Base-by-base conservation (phyloP, 1,140 invertebrate species). In the Anagrus nilaparvatae region DNA sequence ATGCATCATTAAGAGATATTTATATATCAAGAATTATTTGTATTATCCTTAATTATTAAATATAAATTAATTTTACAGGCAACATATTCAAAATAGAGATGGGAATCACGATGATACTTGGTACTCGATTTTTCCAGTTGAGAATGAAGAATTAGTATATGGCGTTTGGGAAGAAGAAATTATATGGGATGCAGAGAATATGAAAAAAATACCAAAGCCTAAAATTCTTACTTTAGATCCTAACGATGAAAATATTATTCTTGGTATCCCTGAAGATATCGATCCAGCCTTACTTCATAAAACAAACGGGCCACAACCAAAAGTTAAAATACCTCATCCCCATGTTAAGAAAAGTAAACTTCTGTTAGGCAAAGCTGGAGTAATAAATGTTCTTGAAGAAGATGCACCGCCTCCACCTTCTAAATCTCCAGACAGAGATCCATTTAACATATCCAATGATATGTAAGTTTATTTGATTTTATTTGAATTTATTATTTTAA, bases 401-500 rank as follows among this genome's bases (percentile, higher is more conserved):
- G 87, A 91, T 56, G 79, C 83, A 0, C 87, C 88, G 1, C 86
- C 86, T 0, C 88, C 89, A 1, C 85, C 88, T 23, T 84, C 87
- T 0, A 88, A 87, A 55, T 87, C 84, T 5, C 84, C 83, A 0
- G 87, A 95, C 51, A n/a, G n/a, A 53, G 94, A 99, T 78, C 90
- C 92, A 8, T 98, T 95, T 64, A 98, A 99, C 65, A 84, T 98
- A 46, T 96, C 92, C 2, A 97, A 98, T 70, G 96, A 99, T 61
- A 88, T 94, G 70, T 78, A 61, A 67, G 71, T 71, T 39, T 44
- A 27, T 28, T 40, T 33, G 18, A 43, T 12, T n/a, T 20, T 25
- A 20, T 6, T 43, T 7, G 7, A 33, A 41, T 23, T 25, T 14
- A 39, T 18, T 27, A 39, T n/a, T 40, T 29, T 27, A 21, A 40